Evolutionary conservation across 2,888 invertebrate species (phyloP), one percentile per base, ranked within the genome.

Genomic region (Marronus borbonicus): DNA sequence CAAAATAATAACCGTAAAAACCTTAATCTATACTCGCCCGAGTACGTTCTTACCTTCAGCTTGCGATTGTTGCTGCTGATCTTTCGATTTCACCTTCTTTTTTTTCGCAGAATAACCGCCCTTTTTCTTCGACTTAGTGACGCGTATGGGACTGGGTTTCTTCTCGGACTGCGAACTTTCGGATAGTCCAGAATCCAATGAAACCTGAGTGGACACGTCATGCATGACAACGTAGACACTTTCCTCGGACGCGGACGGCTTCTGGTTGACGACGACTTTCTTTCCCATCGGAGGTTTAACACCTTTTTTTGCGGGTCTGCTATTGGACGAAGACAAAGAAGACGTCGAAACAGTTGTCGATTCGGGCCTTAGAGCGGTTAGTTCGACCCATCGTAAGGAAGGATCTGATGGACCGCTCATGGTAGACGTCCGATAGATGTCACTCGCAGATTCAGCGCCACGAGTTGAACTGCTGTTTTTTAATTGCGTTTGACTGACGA

Each of bases 181-280:
- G 7, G 58, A 60, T 3, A 2, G 10, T 8, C 44, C 8, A 5
- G 70, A 52, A 20, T 78, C 72, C 5, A 69, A 36, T 2, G 80
- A 80, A 1, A 79, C 76, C 66, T 81, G 80, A 28, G 76, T 31
- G 1, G 79, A 76, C 5, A 80, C 68, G 60, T 81, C 81, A 36
- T 79, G 80, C 14, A 77, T 80, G 55, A 80, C 55, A 10, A 80
- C 78, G 44, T 78, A 81, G 17, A 72, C 74, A 58, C 80, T 80
- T 3, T 78, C 76, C 24, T 49, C 72, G 49, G 79, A 79, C 50
- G 49, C 17, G 2, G 55, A 17, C 50, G 49, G 68, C 14, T 20
- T 20, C 28, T 24, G 20, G 14, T 50, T 24, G 12, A 28, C 20
- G 50, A 50, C 39, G 50, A 68, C 50, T 12, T 50, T 44, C 24